Conservation (phyloP, 2,113 vertebrate species). For the Brachypteracias leptosomus region DNA sequence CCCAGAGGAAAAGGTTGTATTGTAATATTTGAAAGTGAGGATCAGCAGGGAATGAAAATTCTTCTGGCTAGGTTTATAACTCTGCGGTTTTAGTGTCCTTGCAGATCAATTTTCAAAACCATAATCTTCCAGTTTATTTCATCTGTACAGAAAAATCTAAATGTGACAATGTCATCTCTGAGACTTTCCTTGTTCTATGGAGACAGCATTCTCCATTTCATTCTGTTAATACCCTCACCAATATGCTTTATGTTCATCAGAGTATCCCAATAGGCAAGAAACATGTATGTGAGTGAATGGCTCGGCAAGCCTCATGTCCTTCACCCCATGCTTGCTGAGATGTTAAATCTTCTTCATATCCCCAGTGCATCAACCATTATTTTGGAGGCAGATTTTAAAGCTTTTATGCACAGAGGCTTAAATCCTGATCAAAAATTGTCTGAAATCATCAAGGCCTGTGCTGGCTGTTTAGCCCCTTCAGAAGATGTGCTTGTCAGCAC, state of each 20-base stretch:
- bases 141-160: not conserved
- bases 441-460: not conserved
- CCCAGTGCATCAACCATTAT: not conserved
- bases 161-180: not conserved
- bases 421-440: not conserved
- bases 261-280: not conserved
- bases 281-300: not conserved
- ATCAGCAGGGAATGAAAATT: not conserved
- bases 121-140: not conserved
- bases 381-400: slow-evolving; percentile 27
- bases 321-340: not conserved
- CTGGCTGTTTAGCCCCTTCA: not conserved
- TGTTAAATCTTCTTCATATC: not conserved
- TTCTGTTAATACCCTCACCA: not conserved
- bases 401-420: not conserved
- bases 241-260: not conserved
- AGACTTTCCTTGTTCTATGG: not conserved
- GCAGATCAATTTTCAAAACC: not conserved
- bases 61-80: not conserved
- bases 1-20: not conserved
- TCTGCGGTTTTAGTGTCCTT: not conserved
- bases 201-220: not conserved
- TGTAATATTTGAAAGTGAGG: not conserved
- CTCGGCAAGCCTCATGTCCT: not conserved
- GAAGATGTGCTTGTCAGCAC: not conserved